Evolutionary conservation across 2,888 invertebrate genomes (phyloP).

Genomic region (Formica aserva): DNA sequence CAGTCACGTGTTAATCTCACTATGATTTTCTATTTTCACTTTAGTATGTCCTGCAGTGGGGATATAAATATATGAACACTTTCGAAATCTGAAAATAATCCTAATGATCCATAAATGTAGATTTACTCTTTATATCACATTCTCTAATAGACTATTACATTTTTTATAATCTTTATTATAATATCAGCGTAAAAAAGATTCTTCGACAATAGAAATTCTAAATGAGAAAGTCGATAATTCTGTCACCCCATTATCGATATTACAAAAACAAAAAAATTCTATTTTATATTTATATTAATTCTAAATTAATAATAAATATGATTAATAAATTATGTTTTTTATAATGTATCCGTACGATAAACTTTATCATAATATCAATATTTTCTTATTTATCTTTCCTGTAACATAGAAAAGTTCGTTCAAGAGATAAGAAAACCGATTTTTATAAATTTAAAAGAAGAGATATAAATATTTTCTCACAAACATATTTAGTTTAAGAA

Average conservation of each 20-base stretch:
- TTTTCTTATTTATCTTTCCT: neutral
- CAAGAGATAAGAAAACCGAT: neutral
- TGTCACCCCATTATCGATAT: neutral
- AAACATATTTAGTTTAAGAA: neutral
- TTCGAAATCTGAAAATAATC: neutral
- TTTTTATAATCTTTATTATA: neutral
- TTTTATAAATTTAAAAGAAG: neutral
- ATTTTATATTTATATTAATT: neutral
- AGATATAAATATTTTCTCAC: neutral
- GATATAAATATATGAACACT: neutral
- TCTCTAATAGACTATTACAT: neutral
- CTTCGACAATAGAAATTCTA: neutral
- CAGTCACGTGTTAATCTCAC: constrained; percentile 56
- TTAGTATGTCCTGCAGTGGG: neutral
- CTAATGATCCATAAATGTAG: neutral
- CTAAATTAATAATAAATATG: neutral
- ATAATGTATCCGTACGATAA: neutral
- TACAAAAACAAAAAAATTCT: neutral
- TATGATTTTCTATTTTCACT: constrained; percentile 18
- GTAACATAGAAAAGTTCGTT: neutral
- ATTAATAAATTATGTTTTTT: neutral
- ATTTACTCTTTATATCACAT: neutral
- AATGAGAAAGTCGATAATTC: neutral
- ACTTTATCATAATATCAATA: neutral
- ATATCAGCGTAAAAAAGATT: neutral